Percentiles rank a stretch among this genome's conserved stretches.
These are phyloP conservation scores for Schizopygopsis pylzovi DNA, from an alignment of 2,797 vertebrate species.

Conservation along the genomic window DNA sequence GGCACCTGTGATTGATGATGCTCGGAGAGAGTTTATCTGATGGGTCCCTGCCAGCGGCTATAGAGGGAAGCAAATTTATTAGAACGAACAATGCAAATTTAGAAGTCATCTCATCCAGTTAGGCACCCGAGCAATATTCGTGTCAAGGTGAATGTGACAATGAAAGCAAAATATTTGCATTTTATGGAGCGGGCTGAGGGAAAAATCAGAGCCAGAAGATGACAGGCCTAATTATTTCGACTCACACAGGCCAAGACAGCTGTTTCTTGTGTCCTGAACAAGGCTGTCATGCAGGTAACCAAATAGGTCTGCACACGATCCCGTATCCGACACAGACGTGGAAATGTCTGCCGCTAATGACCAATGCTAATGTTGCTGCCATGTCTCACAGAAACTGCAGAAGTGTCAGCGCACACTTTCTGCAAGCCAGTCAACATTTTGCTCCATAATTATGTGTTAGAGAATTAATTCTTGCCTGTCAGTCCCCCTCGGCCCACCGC, in stretches of 20 bases:
- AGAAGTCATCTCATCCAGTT: constrained; percentile 99
- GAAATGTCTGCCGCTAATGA: constrained; percentile 98
- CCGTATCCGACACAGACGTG: constrained; percentile 90
- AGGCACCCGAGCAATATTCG: constrained; percentile 99
- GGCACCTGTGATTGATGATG: constrained; percentile 96
- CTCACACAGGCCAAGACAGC: constrained; percentile 99
- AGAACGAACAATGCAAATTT: constrained; percentile 99
- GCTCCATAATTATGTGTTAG: constrained; percentile 95
- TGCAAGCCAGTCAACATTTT: constrained; percentile 94
- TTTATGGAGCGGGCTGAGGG: constrained; percentile 98
- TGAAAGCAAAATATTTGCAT: constrained; percentile 99
- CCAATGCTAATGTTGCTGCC: constrained; percentile 99
- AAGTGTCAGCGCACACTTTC: constrained; percentile 90
- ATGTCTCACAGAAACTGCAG: constrained; percentile 82
- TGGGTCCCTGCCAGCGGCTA: constrained; percentile 93
- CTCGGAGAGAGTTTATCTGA: constrained; percentile 99
- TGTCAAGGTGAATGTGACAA: constrained; percentile 99
- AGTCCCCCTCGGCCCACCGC: constrained; percentile 76
- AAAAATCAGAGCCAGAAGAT: constrained; percentile 93
- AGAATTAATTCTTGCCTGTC: constrained; percentile 94
- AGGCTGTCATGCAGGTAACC: constrained; percentile 99
- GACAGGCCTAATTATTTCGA: constrained; percentile 99
- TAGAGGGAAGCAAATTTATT: constrained; percentile 99
- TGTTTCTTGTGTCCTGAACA: constrained; percentile 99
- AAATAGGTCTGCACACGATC: constrained; percentile 97